These are phyloP conservation scores for Perca flavescens DNA, from an alignment of 2,113 vertebrate species.

Conservation along the genomic window DNA sequence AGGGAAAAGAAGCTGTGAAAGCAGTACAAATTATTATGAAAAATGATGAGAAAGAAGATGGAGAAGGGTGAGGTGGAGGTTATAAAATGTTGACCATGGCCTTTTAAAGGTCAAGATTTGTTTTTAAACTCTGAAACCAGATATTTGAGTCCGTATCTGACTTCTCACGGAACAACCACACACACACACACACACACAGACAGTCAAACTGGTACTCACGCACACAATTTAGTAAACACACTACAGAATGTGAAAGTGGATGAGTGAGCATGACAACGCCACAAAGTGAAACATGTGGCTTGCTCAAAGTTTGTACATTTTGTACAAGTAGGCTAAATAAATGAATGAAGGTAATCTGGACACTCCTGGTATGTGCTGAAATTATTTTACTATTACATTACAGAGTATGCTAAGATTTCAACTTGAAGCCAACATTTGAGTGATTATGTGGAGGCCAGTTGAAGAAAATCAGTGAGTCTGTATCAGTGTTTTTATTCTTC, in stretches of 20 bases:
- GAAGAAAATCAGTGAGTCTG: background rate
- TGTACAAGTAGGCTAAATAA: conserved; percentile 1
- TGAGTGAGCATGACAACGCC: background rate
- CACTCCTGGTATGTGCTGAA: conserved; percentile 13
- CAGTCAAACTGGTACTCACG: conserved; percentile 5
- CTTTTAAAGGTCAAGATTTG: conserved; percentile 58
- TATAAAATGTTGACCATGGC: conserved; percentile 55
- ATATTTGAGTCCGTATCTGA: conserved; percentile 26
- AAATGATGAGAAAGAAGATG: background rate
- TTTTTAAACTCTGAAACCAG: conserved; percentile 27
- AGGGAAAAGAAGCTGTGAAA: conserved; percentile 46
- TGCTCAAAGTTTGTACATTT: background rate
- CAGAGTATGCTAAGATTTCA: background rate
- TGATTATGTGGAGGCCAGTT: background rate
- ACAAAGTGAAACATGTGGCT: background rate
- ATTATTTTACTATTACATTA: background rate
- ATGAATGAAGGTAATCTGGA: background rate
- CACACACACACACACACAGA: conserved; percentile 4
- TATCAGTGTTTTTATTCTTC: conserved; percentile 27
- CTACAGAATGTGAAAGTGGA: background rate
- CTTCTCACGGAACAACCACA: conserved; percentile 7
- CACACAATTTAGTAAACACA: background rate
- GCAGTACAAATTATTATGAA: background rate
- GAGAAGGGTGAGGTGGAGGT: background rate
- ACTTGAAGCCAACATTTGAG: background rate